Evolutionary conservation across 2,888 invertebrate genomes (phyloP).

Genomic region (Cacoxenus indagator): DNA sequence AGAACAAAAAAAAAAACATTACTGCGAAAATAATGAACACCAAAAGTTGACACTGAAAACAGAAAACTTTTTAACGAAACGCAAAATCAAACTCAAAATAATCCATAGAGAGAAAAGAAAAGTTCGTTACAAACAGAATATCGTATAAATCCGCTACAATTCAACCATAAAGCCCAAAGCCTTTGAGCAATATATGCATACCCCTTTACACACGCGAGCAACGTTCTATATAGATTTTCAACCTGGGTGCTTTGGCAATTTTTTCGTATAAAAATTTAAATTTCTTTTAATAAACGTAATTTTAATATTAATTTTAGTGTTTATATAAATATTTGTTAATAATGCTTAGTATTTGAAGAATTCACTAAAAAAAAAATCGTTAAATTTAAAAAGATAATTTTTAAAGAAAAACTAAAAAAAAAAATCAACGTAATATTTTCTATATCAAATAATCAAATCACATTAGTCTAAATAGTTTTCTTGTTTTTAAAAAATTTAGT

Average conservation of each 20-base stretch:
- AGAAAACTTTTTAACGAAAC: constrained; percentile 26
- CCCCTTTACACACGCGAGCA: too few species aligned
- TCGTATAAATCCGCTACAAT: not conserved
- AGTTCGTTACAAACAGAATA: not conserved
- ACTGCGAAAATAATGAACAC: constrained; percentile 20
- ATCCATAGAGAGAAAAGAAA: constrained; percentile 26
- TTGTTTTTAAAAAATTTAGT: constrained; percentile 55
- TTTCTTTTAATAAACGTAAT: constrained; percentile 49
- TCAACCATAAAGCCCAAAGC: not conserved
- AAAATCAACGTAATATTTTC: constrained; percentile 33
- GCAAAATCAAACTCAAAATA: constrained; percentile 35
- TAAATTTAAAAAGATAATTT: constrained; percentile 48
- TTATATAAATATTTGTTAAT: constrained; percentile 55
- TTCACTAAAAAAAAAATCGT: constrained; percentile 41
- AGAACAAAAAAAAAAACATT: constrained; percentile 31
- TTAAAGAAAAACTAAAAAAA: constrained; percentile 20
- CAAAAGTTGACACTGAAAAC: constrained; percentile 16
- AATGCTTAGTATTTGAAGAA: constrained; percentile 54
- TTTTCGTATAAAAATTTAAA: constrained; percentile 41
- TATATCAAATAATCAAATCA: constrained; percentile 15
- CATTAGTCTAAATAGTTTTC: constrained; percentile 57
- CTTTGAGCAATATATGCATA: too few species aligned
- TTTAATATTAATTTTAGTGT: constrained; percentile 47
- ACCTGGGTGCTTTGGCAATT: constrained; percentile 17
- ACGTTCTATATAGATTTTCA: not conserved